Percentiles rank a stretch among this genome's conserved stretches.
phyloP scores from a whole-genome alignment of 2,113 vertebrate genomes.

The Salvelinus sp. region DNA sequence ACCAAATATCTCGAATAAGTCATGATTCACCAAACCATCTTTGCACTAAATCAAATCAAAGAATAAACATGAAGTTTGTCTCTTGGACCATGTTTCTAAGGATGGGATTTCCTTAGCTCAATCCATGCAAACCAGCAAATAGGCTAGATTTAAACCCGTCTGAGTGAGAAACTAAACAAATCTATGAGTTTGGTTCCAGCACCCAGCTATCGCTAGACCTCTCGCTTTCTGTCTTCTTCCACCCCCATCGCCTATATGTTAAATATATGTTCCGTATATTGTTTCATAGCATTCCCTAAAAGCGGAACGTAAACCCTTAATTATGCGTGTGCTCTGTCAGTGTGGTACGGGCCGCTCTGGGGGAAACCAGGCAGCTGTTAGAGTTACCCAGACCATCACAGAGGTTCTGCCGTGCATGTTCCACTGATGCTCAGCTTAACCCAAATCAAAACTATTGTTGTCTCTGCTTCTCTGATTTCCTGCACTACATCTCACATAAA shows the following conservation, averaged over 20 bases:
- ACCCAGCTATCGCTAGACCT: not conserved
- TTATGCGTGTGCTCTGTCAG: constrained; percentile 45
- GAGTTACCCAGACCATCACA: constrained; percentile 53
- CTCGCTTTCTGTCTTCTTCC: not conserved
- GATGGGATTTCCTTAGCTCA: not conserved
- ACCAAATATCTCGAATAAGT: constrained; percentile 11
- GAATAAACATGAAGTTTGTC: constrained; percentile 9
- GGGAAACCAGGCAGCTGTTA: constrained; percentile 45
- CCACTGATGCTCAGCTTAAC: constrained; percentile 62
- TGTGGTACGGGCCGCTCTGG: constrained; percentile 37
- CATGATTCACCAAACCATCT: not conserved
- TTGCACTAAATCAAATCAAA: not conserved
- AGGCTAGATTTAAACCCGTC: not conserved
- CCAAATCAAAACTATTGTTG: constrained; percentile 71
- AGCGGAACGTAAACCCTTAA: constrained; percentile 49
- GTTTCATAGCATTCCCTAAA: constrained; percentile 43
- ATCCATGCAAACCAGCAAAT: not conserved
- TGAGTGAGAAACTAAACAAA: not conserved
- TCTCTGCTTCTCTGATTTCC: constrained; percentile 54
- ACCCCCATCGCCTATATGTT: constrained; percentile 11
- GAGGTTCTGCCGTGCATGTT: constrained; percentile 38
- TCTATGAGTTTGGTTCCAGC: not conserved
- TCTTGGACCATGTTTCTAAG: not conserved
- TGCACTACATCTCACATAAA: constrained; percentile 22
- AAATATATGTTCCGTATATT: constrained; percentile 40